Evolutionary conservation across 2,113 vertebrate species (phyloP).

Genomic region (Passer domesticus): DNA sequence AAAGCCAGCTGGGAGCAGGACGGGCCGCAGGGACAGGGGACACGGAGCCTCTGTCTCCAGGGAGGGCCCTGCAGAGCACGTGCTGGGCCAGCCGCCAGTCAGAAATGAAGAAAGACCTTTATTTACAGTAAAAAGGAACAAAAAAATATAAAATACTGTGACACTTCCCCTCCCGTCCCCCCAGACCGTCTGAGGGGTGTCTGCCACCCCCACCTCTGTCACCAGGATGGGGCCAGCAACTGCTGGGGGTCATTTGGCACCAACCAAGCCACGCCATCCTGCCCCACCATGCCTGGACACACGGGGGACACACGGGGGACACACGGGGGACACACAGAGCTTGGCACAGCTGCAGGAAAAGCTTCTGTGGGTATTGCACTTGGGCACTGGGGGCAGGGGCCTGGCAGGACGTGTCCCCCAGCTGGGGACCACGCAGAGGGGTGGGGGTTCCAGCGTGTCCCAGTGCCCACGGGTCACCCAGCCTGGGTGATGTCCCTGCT

Average conservation of each 20-base stretch:
- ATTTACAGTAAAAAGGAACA: slow-evolving; percentile 70
- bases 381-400: neutral
- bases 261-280: neutral
- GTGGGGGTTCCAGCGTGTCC: neutral
- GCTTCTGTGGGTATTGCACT: neutral
- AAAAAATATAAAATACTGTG: neutral
- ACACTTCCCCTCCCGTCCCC: neutral
- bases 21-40: neutral
- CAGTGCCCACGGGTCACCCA: accelerated
- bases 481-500: neutral
- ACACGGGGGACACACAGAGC: accelerated
- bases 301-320: accelerated
- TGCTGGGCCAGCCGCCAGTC: neutral
- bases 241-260: neutral
- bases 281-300: accelerated
- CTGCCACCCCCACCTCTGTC: neutral
- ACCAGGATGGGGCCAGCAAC: neutral
- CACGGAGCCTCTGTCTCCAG: neutral
- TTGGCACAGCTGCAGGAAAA: neutral
- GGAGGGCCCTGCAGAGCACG: accelerated
- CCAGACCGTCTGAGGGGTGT: neutral
- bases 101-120: slow-evolving; percentile 65
- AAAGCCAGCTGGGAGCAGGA: neutral
- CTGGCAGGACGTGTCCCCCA: neutral
- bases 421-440: accelerated